Evolutionary conservation across 2,888 invertebrate genomes (phyloP).

Genomic region (Ectemnius cavifrons): DNA sequence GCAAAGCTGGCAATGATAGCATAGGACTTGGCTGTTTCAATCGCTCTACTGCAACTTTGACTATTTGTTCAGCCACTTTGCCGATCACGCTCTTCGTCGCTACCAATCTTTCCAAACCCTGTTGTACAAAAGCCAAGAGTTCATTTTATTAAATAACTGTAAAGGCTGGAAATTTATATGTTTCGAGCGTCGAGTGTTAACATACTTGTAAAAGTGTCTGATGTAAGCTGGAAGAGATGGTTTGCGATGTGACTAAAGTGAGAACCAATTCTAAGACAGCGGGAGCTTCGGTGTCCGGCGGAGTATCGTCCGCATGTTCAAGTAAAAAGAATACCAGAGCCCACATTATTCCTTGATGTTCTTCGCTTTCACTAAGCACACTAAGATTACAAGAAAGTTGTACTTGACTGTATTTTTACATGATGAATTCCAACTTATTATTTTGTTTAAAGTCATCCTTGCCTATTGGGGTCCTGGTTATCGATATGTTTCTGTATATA

Average conservation of each 20-base stretch:
- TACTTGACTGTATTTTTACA: not conserved
- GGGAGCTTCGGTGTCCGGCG: conserved; percentile 81
- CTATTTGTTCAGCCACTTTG: conserved; percentile 82
- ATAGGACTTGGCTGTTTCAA: conserved; percentile 85
- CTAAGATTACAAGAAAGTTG: conserved; percentile 46
- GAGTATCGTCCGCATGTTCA: conserved; percentile 85
- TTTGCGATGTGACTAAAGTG: conserved; percentile 74
- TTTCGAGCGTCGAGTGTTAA: too few relatives aligned
- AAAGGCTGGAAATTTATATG: not conserved
- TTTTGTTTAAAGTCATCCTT: conserved; percentile 35
- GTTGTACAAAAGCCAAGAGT: conserved; percentile 26
- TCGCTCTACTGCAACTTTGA: conserved; percentile 84
- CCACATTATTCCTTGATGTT: conserved; percentile 86
- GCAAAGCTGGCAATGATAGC: conserved; percentile 85
- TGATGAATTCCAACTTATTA: not conserved
- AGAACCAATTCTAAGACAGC: conserved; percentile 82
- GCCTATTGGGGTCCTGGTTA: conserved; percentile 73
- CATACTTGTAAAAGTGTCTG: conserved; percentile 79
- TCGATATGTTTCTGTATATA: conserved; percentile 80
- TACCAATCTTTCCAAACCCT: conserved; percentile 87
- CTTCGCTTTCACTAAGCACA: conserved; percentile 77
- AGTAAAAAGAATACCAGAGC: conserved; percentile 87
- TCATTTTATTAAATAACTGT: not conserved
- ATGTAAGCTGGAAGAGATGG: conserved; percentile 78
- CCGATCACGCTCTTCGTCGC: conserved; percentile 80